Percentiles rank a stretch among this genome's conserved stretches.
Evolutionary conservation across 2,888 invertebrate species (phyloP).

Genomic region (Amiota minor): DNA sequence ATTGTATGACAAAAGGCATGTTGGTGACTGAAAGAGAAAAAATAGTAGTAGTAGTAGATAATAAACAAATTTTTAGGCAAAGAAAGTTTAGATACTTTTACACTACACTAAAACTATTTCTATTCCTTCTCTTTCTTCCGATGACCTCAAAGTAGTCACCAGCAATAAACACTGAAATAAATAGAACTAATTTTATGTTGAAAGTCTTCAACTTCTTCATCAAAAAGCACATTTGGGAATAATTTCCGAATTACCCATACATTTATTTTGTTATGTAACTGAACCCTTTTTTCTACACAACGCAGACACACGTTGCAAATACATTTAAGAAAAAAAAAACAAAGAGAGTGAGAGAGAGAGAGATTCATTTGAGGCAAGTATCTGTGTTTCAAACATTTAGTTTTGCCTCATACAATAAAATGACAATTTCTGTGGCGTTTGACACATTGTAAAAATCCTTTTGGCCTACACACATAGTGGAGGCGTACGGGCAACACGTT

Average conservation of each 20-base stretch:
- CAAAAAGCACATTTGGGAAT: constrained; percentile 18
- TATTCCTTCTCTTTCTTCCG: too few species aligned
- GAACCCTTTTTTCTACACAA: too few species aligned
- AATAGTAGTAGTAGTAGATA: too few species aligned
- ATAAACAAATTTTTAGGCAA: background rate
- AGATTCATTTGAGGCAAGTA: background rate
- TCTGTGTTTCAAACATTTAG: background rate
- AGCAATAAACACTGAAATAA: constrained; percentile 24
- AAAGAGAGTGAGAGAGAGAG: too few species aligned
- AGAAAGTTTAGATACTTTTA: background rate
- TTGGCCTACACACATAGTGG: background rate
- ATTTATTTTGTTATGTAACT: too few species aligned
- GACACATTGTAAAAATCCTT: constrained; percentile 24
- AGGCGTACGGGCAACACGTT: background rate
- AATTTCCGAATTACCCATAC: background rate
- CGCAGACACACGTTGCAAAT: too few species aligned
- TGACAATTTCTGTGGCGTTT: constrained; percentile 6
- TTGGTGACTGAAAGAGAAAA: too few species aligned
- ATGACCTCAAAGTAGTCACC: background rate
- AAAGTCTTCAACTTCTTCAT: background rate
- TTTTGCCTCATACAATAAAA: constrained; percentile 19
- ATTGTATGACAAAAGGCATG: too few species aligned
- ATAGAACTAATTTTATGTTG: constrained; percentile 13
- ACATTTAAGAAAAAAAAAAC: too few species aligned
- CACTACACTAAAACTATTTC: too few species aligned